These are phyloP conservation scores for Paracanthobrama guichenoti DNA, from an alignment of 2,113 vertebrate genomes.

Conservation along the genomic window DNA sequence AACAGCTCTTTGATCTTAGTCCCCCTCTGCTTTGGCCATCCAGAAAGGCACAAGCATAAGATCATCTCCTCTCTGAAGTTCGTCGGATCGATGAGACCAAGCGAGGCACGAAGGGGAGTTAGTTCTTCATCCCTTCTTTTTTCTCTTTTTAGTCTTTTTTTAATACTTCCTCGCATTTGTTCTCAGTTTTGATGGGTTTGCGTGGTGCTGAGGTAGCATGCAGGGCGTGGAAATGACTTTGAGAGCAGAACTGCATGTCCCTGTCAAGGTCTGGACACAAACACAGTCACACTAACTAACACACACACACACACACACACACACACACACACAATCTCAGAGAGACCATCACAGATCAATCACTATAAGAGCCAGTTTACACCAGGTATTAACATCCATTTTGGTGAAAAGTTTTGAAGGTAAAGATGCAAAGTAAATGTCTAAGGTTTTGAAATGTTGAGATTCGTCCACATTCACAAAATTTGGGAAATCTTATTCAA, in stretches of 20 bases:
- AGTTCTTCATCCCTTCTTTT: conserved; percentile 20
- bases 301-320: neutral
- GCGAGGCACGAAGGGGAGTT: neutral
- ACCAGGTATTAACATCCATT: neutral
- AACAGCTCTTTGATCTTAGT: conserved; percentile 42
- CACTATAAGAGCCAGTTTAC: neutral
- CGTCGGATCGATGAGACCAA: conserved; percentile 27
- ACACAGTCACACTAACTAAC: neutral
- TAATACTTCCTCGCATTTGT: conserved; percentile 17
- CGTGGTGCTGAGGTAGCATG: conserved; percentile 1
- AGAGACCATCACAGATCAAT: neutral
- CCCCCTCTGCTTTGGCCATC: conserved; percentile 34
- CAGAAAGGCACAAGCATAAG: conserved; percentile 33
- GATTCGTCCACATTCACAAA: neutral
- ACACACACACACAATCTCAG: neutral
- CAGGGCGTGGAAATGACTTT: conserved; percentile 41
- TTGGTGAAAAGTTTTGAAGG: neutral
- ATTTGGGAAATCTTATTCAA: neutral
- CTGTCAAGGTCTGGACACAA: conserved; percentile 31
- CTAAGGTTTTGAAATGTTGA: neutral
- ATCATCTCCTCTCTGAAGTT: conserved; percentile 51
- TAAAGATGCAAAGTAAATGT: neutral
- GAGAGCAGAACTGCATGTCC: conserved; percentile 1
- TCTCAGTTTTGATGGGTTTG: conserved; percentile 23
- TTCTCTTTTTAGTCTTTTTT: neutral